Conservation (phyloP, 2,797 vertebrate genomes). For the Coilia nasus region DNA sequence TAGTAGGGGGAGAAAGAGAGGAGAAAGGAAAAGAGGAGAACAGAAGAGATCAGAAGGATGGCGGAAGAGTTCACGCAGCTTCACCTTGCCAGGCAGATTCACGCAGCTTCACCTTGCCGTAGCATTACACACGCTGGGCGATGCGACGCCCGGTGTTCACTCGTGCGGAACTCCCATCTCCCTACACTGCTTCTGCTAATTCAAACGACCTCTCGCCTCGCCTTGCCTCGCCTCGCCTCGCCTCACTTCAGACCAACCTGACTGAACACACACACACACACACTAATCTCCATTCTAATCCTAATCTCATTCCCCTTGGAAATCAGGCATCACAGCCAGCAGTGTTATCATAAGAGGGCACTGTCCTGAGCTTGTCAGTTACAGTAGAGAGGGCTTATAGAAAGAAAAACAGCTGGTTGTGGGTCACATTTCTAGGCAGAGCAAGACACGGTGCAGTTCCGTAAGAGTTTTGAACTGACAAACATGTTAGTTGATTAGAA, state of each 20-base stretch:
- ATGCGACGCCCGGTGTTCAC: no score
- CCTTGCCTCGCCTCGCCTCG: not conserved
- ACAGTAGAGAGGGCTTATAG: not conserved
- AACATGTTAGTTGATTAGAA: no score
- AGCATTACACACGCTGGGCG: not conserved
- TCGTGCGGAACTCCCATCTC: not conserved
- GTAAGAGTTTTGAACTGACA: no score
- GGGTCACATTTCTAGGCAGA: no score
- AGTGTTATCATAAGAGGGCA: not conserved
- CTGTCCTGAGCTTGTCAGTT: not conserved
- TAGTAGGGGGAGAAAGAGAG: no score
- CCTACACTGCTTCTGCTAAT: not conserved
- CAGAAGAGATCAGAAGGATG: no score
- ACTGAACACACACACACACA: not conserved
- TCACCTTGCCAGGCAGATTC: no score
- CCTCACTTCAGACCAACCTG: not conserved
- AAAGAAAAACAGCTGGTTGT: no score
- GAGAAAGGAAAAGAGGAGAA: no score
- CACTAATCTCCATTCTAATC: not conserved
- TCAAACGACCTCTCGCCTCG: not conserved
- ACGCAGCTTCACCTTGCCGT: not conserved
- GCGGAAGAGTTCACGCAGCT: no score
- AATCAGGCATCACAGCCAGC: not conserved
- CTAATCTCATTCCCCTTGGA: not conserved
- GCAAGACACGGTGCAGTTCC: no score